Evolutionary conservation across 1,140 invertebrate species (phyloP).

Genomic region (Sinella curviseta): DNA sequence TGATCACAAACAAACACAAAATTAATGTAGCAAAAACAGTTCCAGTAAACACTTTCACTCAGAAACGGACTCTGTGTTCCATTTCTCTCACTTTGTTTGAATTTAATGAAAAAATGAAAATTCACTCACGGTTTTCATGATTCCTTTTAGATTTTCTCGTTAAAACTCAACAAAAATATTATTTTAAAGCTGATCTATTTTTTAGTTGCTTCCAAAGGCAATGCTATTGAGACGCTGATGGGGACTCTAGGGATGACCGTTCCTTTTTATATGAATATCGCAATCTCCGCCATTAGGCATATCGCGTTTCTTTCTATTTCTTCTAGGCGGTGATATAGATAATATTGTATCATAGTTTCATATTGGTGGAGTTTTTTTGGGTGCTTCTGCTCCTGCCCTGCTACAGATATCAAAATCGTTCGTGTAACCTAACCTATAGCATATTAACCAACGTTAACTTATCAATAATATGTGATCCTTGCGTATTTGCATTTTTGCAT

Average conservation of each 20-base stretch:
- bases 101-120: not conserved
- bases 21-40: not conserved
- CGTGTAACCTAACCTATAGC: not conserved
- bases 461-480: not conserved
- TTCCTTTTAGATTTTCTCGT: not conserved
- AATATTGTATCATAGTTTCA: not conserved
- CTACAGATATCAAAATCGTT: not conserved
- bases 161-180: no score
- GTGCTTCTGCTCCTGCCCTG: not conserved
- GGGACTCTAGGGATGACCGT: not conserved
- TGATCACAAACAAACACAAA: not conserved
- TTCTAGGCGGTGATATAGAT: not conserved
- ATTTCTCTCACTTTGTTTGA: not conserved
- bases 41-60: not conserved
- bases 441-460: not conserved
- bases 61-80: not conserved
- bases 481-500: not conserved
- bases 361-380: not conserved
- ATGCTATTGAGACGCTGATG: not conserved
- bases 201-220: not conserved
- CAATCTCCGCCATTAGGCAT: not conserved
- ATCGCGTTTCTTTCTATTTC: not conserved
- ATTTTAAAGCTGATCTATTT: not conserved
- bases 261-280: constrained; percentile 13
- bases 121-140: constrained; percentile 1